Conservation (phyloP, 2,113 vertebrate species). For the Gallinago undulata region DNA sequence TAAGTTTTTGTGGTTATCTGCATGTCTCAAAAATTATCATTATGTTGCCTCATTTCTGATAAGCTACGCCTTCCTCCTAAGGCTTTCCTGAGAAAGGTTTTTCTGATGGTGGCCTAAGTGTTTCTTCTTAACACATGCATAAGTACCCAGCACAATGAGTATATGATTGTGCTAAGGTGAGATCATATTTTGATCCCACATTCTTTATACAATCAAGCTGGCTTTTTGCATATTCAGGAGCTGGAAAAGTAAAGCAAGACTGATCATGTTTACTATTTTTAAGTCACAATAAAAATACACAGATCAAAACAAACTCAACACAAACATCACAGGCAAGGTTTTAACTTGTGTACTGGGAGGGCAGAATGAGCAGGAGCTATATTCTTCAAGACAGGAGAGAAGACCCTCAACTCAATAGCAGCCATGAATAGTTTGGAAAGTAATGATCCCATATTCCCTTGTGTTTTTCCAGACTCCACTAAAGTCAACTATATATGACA, state of each 20-base stretch:
- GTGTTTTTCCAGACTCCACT: not conserved
- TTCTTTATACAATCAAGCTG: not conserved
- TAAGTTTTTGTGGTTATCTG: not conserved
- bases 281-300: slow-evolving; percentile 4
- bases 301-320: not conserved
- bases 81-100: not conserved
- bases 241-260: slow-evolving; percentile 31
- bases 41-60: not conserved
- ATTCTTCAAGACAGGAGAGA: not conserved
- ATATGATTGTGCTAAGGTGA: not conserved
- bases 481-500: not conserved
- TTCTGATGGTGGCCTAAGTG: not conserved
- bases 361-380: not conserved
- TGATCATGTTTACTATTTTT: not conserved
- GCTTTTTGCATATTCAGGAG: slow-evolving; percentile 2
- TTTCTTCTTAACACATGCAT: not conserved
- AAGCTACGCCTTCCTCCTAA: not conserved
- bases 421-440: not conserved
- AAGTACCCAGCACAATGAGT: not conserved
- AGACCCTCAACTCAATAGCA: not conserved
- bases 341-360: not conserved
- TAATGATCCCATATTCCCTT: not conserved
- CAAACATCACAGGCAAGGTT: not conserved
- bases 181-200: not conserved
- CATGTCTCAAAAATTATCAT: not conserved